Evolutionary conservation across 2,888 invertebrate species (phyloP).

Genomic region (Erannis defoliaria): DNA sequence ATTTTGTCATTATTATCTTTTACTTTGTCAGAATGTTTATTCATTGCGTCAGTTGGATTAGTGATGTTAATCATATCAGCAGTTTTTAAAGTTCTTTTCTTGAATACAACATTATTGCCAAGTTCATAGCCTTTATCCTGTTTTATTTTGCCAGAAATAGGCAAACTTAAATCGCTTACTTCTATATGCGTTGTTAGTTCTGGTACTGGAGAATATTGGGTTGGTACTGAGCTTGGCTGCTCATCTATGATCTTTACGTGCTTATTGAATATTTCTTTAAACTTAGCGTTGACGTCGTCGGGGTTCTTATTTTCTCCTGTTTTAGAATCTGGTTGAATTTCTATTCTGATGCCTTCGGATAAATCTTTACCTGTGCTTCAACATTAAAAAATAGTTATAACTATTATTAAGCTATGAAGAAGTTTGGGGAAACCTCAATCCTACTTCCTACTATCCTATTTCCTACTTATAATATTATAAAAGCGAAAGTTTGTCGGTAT

Average conservation of each 20-base stretch:
- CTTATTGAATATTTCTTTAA: slow-evolving; percentile 41
- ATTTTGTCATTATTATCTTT: slow-evolving; percentile 9
- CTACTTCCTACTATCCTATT: no score
- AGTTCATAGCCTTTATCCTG: not conserved
- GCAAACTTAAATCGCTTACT: not conserved
- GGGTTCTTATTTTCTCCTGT: not conserved
- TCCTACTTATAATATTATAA: no score
- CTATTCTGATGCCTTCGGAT: slow-evolving; percentile 56
- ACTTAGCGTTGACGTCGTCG: not conserved
- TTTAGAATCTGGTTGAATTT: slow-evolving; percentile 46
- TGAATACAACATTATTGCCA: not conserved
- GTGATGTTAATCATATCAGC: not conserved
- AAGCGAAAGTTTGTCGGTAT: no score
- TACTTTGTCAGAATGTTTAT: not conserved
- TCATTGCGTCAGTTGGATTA: not conserved
- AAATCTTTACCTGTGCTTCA: slow-evolving; percentile 1
- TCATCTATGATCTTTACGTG: slow-evolving; percentile 48
- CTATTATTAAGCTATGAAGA: not conserved
- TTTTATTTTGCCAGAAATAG: not conserved
- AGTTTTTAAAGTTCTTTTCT: slow-evolving; percentile 19
- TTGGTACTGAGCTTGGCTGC: not conserved
- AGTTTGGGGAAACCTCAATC: no score
- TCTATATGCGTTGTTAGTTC: not conserved
- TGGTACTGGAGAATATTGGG: not conserved
- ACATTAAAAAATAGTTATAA: not conserved